phyloP scores from a whole-genome alignment of 1,140 invertebrate genomes.

The Psilanteris sp. region DNA sequence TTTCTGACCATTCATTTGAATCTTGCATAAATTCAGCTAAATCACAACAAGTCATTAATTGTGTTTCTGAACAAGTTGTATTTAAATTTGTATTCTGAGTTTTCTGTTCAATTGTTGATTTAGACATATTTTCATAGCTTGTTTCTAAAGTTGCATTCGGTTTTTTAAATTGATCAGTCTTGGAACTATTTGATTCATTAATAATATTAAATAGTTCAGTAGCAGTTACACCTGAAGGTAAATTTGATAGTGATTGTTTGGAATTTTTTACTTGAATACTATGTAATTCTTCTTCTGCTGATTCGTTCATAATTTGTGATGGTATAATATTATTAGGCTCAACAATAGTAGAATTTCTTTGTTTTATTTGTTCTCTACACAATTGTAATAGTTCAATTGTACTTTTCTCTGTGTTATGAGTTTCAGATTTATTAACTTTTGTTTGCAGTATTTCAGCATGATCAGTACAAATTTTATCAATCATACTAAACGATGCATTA shows the following conservation, averaged over 20 bases:
- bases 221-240: slow-evolving; percentile 41
- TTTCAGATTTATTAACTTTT: not conserved
- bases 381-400: slow-evolving; percentile 5
- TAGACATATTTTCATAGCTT: not conserved
- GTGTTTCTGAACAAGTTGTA: slow-evolving; percentile 24
- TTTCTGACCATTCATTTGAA: slow-evolving; percentile 20
- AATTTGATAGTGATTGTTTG: slow-evolving; percentile 4
- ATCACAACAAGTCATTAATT: slow-evolving; percentile 34
- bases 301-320: slow-evolving; percentile 8
- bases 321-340: slow-evolving; percentile 7
- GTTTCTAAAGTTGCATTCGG: too few species aligned
- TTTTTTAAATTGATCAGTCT: slow-evolving; percentile 5
- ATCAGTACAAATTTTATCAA: slow-evolving; percentile 65
- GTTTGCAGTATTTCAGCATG: not conserved
- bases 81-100: slow-evolving; percentile 6
- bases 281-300: slow-evolving; percentile 28
- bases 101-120: not conserved
- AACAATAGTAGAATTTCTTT: not conserved
- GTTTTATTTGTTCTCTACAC: slow-evolving; percentile 40
- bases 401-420: not conserved
- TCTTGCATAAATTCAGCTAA: slow-evolving; percentile 42
- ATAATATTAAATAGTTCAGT: slow-evolving; percentile 34
- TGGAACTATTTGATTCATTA: not conserved
- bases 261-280: slow-evolving; percentile 3
- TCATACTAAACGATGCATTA: slow-evolving; percentile 63